phyloP scores from a whole-genome alignment of 2,113 vertebrate genomes.

The Cinclus cinclus region DNA sequence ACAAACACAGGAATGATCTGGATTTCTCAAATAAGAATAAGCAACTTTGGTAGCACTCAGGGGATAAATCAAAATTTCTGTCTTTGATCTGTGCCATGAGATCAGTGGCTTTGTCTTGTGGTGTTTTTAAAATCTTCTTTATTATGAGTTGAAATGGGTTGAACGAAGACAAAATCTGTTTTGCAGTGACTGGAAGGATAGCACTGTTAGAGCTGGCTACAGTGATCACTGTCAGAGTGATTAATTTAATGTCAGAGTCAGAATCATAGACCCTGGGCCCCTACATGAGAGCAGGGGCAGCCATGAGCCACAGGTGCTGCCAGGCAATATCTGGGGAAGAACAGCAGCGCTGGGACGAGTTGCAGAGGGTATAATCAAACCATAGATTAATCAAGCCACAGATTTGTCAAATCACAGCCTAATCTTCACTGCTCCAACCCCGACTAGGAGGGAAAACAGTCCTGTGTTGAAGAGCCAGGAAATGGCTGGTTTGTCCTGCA shows the following conservation, averaged over 20 bases:
- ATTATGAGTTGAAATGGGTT: not conserved
- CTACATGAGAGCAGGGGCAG: not conserved
- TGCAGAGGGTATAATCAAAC: not conserved
- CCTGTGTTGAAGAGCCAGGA: slow-evolving; percentile 29
- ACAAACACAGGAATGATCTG: not conserved
- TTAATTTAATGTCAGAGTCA: not conserved
- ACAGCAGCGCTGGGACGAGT: not conserved
- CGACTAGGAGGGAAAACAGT: not conserved
- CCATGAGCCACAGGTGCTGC: not conserved
- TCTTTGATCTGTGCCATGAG: not conserved
- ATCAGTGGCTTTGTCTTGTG: not conserved
- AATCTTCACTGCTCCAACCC: not conserved
- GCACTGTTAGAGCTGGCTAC: not conserved
- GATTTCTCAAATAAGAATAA: not conserved
- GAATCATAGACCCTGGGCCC: not conserved
- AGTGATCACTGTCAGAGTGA: not conserved
- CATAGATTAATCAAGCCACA: not conserved
- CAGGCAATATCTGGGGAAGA: not conserved
- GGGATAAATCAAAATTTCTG: not conserved
- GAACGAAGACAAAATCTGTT: not conserved
- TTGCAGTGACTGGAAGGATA: not conserved
- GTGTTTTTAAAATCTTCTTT: not conserved
- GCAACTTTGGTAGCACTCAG: not conserved
- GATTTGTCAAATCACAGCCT: not conserved
- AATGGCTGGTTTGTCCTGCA: slow-evolving; percentile 27